A percentile compares a stretch with the other conserved stretches of the same genome.
phyloP scores from a whole-genome alignment of 2,113 vertebrate genomes.

The Nettapus auritus region DNA sequence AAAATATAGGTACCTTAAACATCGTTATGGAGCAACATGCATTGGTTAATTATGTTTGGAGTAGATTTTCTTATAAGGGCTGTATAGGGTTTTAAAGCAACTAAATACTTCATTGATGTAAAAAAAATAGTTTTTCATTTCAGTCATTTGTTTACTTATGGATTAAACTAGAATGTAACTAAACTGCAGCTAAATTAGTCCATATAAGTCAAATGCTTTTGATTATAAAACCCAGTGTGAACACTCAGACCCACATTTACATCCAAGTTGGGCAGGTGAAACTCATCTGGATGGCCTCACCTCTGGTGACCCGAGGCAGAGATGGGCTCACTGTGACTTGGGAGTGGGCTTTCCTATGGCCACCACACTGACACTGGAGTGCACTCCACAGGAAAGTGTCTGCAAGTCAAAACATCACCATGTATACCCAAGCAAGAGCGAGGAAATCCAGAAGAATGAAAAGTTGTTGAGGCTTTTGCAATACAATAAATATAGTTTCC shows the following conservation, averaged over 20 bases:
- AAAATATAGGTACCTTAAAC: background rate
- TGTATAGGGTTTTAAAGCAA: background rate
- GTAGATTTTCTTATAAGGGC: background rate
- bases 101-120: background rate
- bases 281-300: background rate
- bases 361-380: background rate
- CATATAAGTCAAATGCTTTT: constrained; percentile 43
- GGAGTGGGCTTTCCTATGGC: background rate
- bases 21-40: background rate
- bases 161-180: constrained; percentile 13
- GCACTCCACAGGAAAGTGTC: background rate
- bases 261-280: background rate
- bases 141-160: background rate
- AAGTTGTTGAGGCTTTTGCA: background rate
- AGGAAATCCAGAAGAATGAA: background rate
- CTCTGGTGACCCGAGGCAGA: background rate
- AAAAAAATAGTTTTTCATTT: background rate
- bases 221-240: constrained; percentile 23
- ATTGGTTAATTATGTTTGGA: background rate
- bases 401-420: background rate
- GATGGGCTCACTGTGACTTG: background rate
- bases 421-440: background rate
- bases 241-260: background rate
- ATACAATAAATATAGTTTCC: background rate
- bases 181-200: constrained; percentile 40